Evolutionary conservation across 92 coral and sea anemone genomes (phyloP), one percentile per base, ranked within the genome.

Genomic region (Parazoanthus darwini): DNA sequence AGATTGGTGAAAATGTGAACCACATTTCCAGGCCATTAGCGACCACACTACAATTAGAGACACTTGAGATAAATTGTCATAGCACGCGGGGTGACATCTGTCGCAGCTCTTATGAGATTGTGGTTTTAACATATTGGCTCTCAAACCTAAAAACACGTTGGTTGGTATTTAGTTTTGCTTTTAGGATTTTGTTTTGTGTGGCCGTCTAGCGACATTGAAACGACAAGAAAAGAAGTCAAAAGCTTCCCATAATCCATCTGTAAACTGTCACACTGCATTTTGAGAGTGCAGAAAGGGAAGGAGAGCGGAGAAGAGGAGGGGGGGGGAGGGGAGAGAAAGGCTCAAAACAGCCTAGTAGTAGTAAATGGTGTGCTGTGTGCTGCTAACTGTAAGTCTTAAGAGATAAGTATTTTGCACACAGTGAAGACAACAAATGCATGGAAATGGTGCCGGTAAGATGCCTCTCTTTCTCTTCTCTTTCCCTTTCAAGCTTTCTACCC

Each of bases 361-460:
- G 42, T 33, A 0, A 33, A 74, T 74, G 43, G 26, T 54, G 38
- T 56, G 83, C 83, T 50, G 66, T 79, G 83, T 54, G 83, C 67
- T 29, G 33, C 48, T 9, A 7, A 23, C 83, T 79, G 83, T 79
- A 79, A 79, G 83, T 51, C 51, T 29, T 63, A 3, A 18, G 37
- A n/a, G 10, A 15, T 48, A 13, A 11, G 8, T 11, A 20, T 42
- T 38, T 22, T 43, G 59, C n/a, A 26, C 83, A 51, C 66, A 79
- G 83, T 56, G 83, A 79, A 79, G 39, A 79, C 66, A 79, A 48
- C 66, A 54, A 1, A 25, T 50, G 68, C 22, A 51, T 74, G 43
- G 22, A 0, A 74, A 5, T 33, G 38, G n/a, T 79, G 66, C 38
- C 9, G 36, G 66, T 79, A 25, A 13, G 23, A 29, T 9, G 51